phyloP scores from a whole-genome alignment of 2,113 vertebrate species.

The Melanerpes formicivorus region DNA sequence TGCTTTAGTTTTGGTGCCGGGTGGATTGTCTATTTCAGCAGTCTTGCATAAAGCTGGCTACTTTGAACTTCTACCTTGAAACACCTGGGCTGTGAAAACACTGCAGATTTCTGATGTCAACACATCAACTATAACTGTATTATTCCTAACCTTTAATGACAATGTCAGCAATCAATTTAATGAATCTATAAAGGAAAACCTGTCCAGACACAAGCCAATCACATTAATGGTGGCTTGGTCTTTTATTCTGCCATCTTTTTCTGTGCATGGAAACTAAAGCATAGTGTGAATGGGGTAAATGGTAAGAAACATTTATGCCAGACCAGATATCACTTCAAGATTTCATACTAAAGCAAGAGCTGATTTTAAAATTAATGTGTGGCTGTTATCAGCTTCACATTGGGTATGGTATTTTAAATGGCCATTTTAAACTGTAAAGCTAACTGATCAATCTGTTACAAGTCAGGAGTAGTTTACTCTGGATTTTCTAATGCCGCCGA shows the following conservation, averaged over 20 bases:
- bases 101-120: background rate
- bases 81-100: background rate
- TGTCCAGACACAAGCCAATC: background rate
- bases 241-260: background rate
- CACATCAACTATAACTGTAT: background rate
- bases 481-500: background rate
- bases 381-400: background rate
- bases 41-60: background rate
- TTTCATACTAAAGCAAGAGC: background rate
- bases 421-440: background rate
- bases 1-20: background rate
- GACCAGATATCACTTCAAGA: background rate
- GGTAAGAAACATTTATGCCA: background rate
- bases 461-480: background rate
- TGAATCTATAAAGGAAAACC: background rate
- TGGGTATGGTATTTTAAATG: background rate
- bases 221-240: background rate
- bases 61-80: background rate
- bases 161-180: background rate
- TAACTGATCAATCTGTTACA: background rate
- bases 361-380: background rate
- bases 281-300: background rate
- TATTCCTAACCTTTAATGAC: background rate
- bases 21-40: background rate
- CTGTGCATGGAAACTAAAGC: background rate